Base-by-base conservation (phyloP, 2,888 invertebrate species). In the Lingula anatina region DNA sequence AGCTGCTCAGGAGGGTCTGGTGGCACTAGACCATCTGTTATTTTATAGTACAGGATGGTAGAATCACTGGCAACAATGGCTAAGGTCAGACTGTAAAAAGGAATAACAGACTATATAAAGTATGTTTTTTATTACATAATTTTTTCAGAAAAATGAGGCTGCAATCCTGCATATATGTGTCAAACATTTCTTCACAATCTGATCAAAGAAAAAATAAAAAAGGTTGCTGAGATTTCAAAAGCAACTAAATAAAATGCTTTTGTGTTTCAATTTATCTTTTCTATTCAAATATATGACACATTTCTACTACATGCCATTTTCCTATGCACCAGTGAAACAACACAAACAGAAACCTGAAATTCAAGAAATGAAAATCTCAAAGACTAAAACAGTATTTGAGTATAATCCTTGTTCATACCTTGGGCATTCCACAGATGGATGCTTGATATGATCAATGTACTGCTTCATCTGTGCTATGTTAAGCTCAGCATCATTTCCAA, bases 1-100 rank as follows among this genome's bases (percentile, higher is more conserved):
- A 59, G 53, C 20, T 49, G 48, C 39, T 63, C 64, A 5, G 64
- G 64, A 3, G 57, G 50, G 20, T 62, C 61, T 39, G 67, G 65
- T 5, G 50, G 50, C 15, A 64, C 50, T 26, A 67, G 53, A 36
- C 60, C 62, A 25, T 55, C 53, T n/a, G 61, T 56, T 2, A 67
- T 44, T 46, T 55, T 61, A 51, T 63, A 65, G 49, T 64, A 67
- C 5, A 63, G 64, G 7, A 55, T 56, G 15, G 60, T 56, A 1
- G 62, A 56, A 38, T 65, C 65, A 15, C 51, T 37, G 2, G 61
- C 60, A 51, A 56, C 60, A 2, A 67, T 51, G 36, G 60, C 65
- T 37, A 67, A 47, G 5, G 60, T 59, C 20, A 67, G 38, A 23
- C 66, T 65, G 55, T 35, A 61, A 60, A 27, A 18, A 39, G 5